These are phyloP conservation scores for Elegia similella DNA, from an alignment of 2,888 invertebrate species.

Conservation along the genomic window DNA sequence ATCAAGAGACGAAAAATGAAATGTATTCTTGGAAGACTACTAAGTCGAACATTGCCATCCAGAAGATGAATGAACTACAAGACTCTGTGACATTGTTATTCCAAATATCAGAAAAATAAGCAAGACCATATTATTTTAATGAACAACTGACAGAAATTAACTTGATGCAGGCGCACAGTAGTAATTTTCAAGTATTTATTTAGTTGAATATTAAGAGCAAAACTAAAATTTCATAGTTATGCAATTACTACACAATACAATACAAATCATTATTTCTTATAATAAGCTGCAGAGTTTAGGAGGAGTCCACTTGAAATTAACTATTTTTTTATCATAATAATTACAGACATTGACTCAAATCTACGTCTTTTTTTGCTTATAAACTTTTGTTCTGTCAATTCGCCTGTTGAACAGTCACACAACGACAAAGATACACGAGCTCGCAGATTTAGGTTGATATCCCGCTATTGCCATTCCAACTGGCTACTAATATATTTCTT, in stretches of 20 bases:
- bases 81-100: background rate
- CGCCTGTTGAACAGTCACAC: no score
- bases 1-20: background rate
- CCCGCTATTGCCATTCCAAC: background rate
- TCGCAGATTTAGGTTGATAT: background rate
- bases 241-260: no score
- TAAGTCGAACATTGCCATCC: background rate
- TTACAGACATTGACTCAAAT: background rate
- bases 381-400: no score
- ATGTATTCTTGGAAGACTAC: background rate
- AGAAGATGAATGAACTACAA: background rate
- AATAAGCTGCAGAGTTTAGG: no score
- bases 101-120: background rate
- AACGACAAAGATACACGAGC: no score
- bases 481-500: background rate
- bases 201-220: background rate
- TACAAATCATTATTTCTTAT: no score
- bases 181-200: background rate
- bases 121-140: slow-evolving; percentile 7
- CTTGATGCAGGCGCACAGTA: background rate
- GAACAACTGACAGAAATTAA: background rate
- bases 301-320: no score
- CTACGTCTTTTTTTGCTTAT: background rate
- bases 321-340: no score
- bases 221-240: no score